Percentiles rank a stretch among this genome's conserved stretches.
These are phyloP conservation scores for Prorops nasuta DNA, from an alignment of 1,140 invertebrate species.

Conservation along the genomic window DNA sequence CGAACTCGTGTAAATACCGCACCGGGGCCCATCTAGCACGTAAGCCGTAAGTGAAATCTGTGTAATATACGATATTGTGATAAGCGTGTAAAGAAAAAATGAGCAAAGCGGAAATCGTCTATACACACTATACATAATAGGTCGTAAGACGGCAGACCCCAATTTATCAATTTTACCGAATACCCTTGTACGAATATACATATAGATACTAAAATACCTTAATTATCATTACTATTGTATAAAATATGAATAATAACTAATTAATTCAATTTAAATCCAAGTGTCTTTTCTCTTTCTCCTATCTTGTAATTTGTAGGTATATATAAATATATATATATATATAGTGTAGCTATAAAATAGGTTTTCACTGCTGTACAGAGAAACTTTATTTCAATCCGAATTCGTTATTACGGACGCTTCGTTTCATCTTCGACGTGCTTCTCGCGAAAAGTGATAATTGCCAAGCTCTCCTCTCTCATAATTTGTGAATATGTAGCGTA, in stretches of 20 bases:
- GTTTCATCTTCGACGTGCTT: too few relatives aligned
- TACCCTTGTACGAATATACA: conserved; percentile 49
- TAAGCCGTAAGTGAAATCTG: conserved; percentile 49
- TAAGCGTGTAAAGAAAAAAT: conserved; percentile 48
- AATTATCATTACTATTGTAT: conserved; percentile 56
- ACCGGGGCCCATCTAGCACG: conserved; percentile 38
- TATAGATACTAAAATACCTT: conserved; percentile 51
- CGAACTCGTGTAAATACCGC: conserved; percentile 34
- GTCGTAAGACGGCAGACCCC: conserved; percentile 29
- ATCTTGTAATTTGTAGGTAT: too few relatives aligned
- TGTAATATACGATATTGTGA: conserved; percentile 54
- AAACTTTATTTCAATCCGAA: too few relatives aligned
- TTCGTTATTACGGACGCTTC: too few relatives aligned
- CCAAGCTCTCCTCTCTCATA: too few relatives aligned
- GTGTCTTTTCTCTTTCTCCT: too few relatives aligned
- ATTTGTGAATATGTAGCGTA: too few relatives aligned
- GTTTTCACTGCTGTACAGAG: too few relatives aligned
- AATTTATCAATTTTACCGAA: conserved; percentile 40
- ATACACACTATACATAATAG: conserved; percentile 31
- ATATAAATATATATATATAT: too few relatives aligned
- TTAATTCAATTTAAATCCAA: conserved; percentile 49
- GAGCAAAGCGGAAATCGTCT: conserved; percentile 26
- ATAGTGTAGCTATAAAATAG: too few relatives aligned
- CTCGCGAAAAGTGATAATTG: too few relatives aligned
- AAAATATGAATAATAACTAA: conserved; percentile 56